Evolutionary conservation across 2,888 invertebrate genomes (phyloP), one percentile per base, ranked within the genome.

Genomic region (Choreutis nemorana): DNA sequence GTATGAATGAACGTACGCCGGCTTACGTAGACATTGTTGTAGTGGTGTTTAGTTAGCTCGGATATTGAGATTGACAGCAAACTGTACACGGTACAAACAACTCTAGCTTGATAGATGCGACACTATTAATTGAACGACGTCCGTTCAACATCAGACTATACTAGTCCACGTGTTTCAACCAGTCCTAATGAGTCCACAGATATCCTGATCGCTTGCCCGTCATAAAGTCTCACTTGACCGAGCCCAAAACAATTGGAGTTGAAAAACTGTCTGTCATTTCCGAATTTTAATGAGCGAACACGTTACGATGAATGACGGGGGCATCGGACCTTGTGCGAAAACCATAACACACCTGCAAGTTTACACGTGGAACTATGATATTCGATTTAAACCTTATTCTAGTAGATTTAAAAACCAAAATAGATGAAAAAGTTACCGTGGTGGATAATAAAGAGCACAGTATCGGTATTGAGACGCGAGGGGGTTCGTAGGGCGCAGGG

Each of bases 221-320:
- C 52, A 56, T 50, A 58, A 55, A 53, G 65, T 65, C 56, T 59
- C 67, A 68, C 64, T 62, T 63, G 55, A 64, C 53, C 51, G 60
- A 45, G 40, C 50, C 49, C 56, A 58, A 55, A 56, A 65, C 70
- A 63, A 67, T 65, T 57, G 48, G 44, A 55, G 44, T 55, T 48
- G 48, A 63, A 65, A 68, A 68, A 67, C 56, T 58, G 64, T 66
- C 57, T 61, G 68, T 77, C 77, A 77, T 67, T 68, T 75, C 75
- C 72, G 63, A 73, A 71, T 63, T 66, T 64, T 67, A 70, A 72
- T 71, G 64, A 63, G 60, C 46, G 48, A 48, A 53, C 48, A 47
- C 45, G 55, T 56, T 51, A 55, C 52, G 48, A 50, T 63, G 63
- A 64, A 58, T 63, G 65, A 65, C 63, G 55, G 57, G 68, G 64